Evolutionary conservation across 2,888 invertebrate genomes (phyloP).

Genomic region (Allolobophora icterica): DNA sequence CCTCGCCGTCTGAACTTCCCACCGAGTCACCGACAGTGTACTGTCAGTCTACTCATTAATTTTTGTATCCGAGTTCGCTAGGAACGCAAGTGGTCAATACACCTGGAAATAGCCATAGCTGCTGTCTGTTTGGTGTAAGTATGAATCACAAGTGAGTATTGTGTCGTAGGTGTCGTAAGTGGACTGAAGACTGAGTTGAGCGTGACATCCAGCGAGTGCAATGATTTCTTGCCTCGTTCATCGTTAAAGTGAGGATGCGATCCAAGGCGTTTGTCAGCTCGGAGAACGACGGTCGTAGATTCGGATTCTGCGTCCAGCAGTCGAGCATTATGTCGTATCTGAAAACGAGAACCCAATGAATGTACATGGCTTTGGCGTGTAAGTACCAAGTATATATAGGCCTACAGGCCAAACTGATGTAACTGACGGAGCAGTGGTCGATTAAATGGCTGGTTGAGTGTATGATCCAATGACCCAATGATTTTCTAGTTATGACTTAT

Average conservation of each 20-base stretch:
- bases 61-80: too few relatives aligned
- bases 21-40: background rate
- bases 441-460: too few relatives aligned
- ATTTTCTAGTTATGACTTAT: too few relatives aligned
- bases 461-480: too few relatives aligned
- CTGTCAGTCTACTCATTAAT: too few relatives aligned
- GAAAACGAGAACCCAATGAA: conserved; percentile 23
- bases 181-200: background rate
- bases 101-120: too few relatives aligned
- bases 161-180: background rate
- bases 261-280: conserved; percentile 89
- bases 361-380: background rate
- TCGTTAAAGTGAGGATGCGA: conserved; percentile 83
- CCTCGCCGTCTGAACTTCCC: background rate
- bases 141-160: background rate
- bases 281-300: conserved; percentile 84
- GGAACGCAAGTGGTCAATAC: too few relatives aligned
- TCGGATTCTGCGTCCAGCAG: conserved; percentile 93
- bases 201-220: background rate
- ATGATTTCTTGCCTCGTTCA: conserved; percentile 74
- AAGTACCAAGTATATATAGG: too few relatives aligned
- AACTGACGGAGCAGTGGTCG: too few relatives aligned
- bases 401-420: too few relatives aligned
- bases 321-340: conserved; percentile 90
- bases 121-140: background rate